Conservation (phyloP, 2,797 vertebrate species). For the Phyllotis vaccarum region DNA sequence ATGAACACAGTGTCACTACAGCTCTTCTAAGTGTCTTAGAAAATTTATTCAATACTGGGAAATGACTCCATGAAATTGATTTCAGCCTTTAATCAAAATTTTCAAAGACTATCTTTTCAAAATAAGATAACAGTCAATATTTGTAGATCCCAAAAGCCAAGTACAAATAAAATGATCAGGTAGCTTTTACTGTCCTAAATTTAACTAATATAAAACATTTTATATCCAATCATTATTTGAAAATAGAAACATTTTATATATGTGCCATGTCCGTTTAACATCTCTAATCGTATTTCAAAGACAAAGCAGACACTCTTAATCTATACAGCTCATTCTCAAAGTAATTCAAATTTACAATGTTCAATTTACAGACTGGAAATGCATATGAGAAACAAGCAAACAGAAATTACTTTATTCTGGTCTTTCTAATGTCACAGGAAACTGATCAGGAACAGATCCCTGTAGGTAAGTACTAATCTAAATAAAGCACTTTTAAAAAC, state of each 20-base stretch:
- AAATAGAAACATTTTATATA: constrained; percentile 32
- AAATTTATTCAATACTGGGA: neutral
- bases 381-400: neutral
- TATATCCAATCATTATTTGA: neutral
- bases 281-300: constrained; percentile 20
- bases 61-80: neutral
- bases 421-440: constrained; percentile 10
- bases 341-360: constrained; percentile 29
- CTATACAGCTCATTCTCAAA: neutral
- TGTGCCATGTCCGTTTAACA: constrained; percentile 4
- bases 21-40: neutral
- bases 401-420: constrained; percentile 1
- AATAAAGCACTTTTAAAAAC: constrained; percentile 3
- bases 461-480: constrained; percentile 44
- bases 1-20: neutral
- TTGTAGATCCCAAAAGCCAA: neutral
- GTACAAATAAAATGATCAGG: neutral
- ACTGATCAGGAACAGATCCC: constrained; percentile 15
- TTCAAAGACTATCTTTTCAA: neutral
- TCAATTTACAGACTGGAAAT: constrained; percentile 1
- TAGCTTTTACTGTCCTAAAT: neutral
- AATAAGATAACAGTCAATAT: neutral
- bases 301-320: neutral
- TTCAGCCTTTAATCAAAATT: neutral
- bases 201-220: constrained; percentile 7